These are phyloP conservation scores for Chelonus formosanus DNA, from an alignment of 2,888 invertebrate genomes.

Conservation along the genomic window DNA sequence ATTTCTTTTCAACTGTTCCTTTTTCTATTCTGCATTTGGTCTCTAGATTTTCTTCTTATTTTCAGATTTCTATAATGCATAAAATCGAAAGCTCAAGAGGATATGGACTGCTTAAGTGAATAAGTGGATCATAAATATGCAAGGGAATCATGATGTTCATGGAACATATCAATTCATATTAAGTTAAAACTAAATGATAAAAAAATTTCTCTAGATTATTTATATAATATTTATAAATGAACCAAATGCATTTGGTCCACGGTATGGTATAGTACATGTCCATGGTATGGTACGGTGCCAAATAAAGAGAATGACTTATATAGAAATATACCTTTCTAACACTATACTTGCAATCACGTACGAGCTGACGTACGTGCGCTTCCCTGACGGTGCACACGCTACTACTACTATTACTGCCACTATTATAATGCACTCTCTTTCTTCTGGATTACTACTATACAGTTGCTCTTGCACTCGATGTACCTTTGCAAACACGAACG, in stretches of 20 bases:
- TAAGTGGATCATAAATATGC: constrained; percentile 20
- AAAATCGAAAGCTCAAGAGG: constrained; percentile 25
- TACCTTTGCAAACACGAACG: constrained; percentile 9
- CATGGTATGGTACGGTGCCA: too few species aligned
- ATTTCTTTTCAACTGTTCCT: background rate
- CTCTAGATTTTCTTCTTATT: background rate
- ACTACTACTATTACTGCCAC: background rate
- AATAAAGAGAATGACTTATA: background rate
- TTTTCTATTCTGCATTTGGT: background rate
- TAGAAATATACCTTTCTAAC: background rate
- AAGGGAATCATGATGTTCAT: constrained; percentile 1
- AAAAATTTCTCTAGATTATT: too few species aligned
- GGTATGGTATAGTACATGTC: too few species aligned
- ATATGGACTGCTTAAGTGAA: constrained; percentile 14
- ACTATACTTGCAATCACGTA: background rate
- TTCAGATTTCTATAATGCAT: background rate
- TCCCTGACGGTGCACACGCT: background rate
- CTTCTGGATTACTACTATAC: background rate
- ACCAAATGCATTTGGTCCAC: too few species aligned
- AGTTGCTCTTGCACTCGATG: too few species aligned
- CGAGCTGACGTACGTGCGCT: constrained; percentile 7
- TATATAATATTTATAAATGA: too few species aligned
- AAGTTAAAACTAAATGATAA: too few species aligned
- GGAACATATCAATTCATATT: background rate
- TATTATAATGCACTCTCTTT: background rate